Conservation (phyloP, 92 coral and sea anemone genomes). For the Chrysogorgia sp. region DNA sequence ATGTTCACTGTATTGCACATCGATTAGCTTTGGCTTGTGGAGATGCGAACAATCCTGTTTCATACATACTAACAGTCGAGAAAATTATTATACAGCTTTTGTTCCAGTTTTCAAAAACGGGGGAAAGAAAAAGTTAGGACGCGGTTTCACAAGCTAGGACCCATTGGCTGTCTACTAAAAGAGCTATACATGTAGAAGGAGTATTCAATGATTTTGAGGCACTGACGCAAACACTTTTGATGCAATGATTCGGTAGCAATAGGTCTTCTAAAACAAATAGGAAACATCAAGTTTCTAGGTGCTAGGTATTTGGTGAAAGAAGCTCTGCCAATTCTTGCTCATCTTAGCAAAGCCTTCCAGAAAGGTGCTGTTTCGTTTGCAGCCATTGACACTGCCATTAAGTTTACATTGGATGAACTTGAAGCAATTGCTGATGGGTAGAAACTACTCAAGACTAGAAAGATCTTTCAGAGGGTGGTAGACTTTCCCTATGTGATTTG, state of each 20-base stretch:
- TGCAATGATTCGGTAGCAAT: slow-evolving; percentile 60
- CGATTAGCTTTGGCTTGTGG: slow-evolving; percentile 67
- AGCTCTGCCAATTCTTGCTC: slow-evolving; percentile 62
- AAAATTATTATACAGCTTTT: no score
- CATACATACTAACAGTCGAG: no score
- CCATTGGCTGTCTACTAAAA: slow-evolving; percentile 51
- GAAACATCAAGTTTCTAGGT: slow-evolving; percentile 61
- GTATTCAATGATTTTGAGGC: slow-evolving; percentile 64
- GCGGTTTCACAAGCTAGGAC: slow-evolving; percentile 51
- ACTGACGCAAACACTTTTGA: slow-evolving; percentile 45
- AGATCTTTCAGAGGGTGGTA: slow-evolving; percentile 57
- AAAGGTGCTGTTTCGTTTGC: slow-evolving; percentile 62
- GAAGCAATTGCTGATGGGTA: slow-evolving; percentile 35
- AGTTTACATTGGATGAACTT: slow-evolving; percentile 57
- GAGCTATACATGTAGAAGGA: slow-evolving; percentile 61
- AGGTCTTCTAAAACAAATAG: slow-evolving; percentile 64
- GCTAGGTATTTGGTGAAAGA: slow-evolving; percentile 46
- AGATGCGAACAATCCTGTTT: slow-evolving; percentile 40
- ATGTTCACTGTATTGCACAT: slow-evolving; percentile 61
- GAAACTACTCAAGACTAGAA: slow-evolving; percentile 41
- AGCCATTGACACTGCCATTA: slow-evolving; percentile 51
- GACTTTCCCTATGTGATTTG: slow-evolving; percentile 50
- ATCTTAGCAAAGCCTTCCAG: slow-evolving; percentile 60
- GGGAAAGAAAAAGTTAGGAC: slow-evolving; percentile 41
- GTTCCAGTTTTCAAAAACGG: slow-evolving; percentile 31